Evolutionary conservation across 2,888 invertebrate species (phyloP).

Genomic region (Ariolimax columbianus): DNA sequence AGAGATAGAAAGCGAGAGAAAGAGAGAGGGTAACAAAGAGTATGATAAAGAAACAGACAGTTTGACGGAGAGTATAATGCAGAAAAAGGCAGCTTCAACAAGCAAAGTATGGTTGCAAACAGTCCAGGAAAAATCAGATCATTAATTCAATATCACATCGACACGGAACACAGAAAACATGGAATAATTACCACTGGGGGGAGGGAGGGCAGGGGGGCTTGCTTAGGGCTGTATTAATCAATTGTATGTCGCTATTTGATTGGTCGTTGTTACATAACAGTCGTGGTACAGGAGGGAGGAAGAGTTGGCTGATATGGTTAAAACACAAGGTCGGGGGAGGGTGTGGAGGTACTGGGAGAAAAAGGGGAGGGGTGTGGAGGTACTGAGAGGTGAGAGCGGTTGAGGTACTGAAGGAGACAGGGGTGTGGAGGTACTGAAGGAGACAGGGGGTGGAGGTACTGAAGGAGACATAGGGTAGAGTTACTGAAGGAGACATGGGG

Average conservation of each 20-base stretch:
- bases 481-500: neutral
- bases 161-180: neutral
- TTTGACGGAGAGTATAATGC: no score
- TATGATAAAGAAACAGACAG: no score
- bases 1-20: no score
- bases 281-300: neutral
- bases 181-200: neutral
- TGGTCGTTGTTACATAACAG: neutral
- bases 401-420: neutral
- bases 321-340: neutral
- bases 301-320: no score
- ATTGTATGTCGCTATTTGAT: neutral
- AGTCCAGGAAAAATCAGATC: constrained; percentile 7
- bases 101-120: neutral
- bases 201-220: neutral
- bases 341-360: neutral
- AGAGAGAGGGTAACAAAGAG: no score
- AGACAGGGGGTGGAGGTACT: neutral
- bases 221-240: neutral
- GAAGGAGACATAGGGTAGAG: neutral
- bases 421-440: neutral
- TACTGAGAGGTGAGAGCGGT: neutral
- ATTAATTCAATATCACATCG: constrained; percentile 10
- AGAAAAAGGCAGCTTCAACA: no score
- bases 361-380: neutral